Conservation (phyloP, 1,140 invertebrate genomes). For the Ruditapes philippinarum region DNA sequence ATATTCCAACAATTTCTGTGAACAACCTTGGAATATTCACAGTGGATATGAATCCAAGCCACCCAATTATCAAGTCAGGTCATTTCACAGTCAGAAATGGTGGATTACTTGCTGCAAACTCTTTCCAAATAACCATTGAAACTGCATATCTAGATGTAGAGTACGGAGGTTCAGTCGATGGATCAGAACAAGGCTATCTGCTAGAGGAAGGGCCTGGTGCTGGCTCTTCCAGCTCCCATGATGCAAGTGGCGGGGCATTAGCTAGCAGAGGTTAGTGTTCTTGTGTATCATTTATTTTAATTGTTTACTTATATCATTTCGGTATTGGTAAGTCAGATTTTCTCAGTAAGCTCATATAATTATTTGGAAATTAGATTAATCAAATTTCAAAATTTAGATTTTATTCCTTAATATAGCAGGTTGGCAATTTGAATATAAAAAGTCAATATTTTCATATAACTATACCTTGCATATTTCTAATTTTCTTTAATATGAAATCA, state of each 20-base stretch:
- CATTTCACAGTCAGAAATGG: constrained; percentile 72
- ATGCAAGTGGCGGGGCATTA: constrained; percentile 74
- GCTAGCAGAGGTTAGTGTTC: constrained; percentile 75
- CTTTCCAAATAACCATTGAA: constrained; percentile 50
- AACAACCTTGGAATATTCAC: constrained; percentile 75
- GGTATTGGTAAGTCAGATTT: too few relatives aligned
- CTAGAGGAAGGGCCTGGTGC: constrained; percentile 67
- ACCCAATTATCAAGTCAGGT: constrained; percentile 58
- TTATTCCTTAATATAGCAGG: too few relatives aligned
- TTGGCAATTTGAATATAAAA: too few relatives aligned
- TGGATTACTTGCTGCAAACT: constrained; percentile 63
- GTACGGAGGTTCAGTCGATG: constrained; percentile 67
- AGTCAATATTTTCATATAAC: too few relatives aligned
- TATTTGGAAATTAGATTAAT: too few relatives aligned
- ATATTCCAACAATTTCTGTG: constrained; percentile 67
- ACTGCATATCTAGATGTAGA: constrained; percentile 70
- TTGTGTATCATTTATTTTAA: too few relatives aligned
- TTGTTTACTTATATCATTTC: too few relatives aligned
- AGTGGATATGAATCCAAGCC: constrained; percentile 62
- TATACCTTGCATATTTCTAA: too few relatives aligned
- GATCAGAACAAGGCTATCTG: constrained; percentile 71
- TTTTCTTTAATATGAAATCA: too few relatives aligned
- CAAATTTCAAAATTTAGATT: too few relatives aligned
- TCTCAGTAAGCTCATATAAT: too few relatives aligned
- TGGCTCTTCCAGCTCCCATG: constrained; percentile 54